Base-by-base conservation (phyloP, 2,888 invertebrate species). In the Sphaerophoria rueppellii region DNA sequence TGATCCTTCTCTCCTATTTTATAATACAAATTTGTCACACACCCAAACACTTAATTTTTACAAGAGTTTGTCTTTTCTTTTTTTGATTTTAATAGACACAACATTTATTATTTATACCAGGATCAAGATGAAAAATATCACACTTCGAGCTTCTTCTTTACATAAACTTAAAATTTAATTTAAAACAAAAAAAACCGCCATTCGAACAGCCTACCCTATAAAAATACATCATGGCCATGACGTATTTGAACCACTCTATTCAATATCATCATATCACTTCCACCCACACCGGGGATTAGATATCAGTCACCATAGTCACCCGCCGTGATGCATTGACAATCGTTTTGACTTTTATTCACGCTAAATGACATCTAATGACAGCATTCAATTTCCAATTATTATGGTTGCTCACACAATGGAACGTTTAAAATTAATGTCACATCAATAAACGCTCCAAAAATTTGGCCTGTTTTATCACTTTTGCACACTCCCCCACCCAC, bases 271-370 rank as follows among this genome's bases (percentile, higher is more conserved):
- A 2, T 12, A 16, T 4, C 5, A 40, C 24, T 60, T 40, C 32
- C 32, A 46, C 9, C 46, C 46, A 12, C 40, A 54, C 9, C 40
- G 54, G n/a, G 14, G 40, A 37, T 24, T 40, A 32, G 6, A 52
- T 35, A 14, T 11, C 50, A 65, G 16, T 40, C 24, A 9, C 14
- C 12, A n/a, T 3, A 16, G 16, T 24, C 40, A 46, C 7, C 37
- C n/a, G 7, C 52, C 14, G 35, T 50, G 37, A 24, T 50, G 14
- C 14, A 40, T 65, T 50, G 40, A 54, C 67, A 54, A 46, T 32
- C 73, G 46, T 63, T 61, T 55, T 81, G 80, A 76, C 70, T 57
- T 54, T 46, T 52, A 76, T 75, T 81, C 80, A 81, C 50, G 9
- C 37, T 63, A 63, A 63, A 54, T 60, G 60, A 60, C 60, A 61